These are phyloP conservation scores for Cathartes aura DNA, from an alignment of 2,113 vertebrate genomes.

Conservation along the genomic window DNA sequence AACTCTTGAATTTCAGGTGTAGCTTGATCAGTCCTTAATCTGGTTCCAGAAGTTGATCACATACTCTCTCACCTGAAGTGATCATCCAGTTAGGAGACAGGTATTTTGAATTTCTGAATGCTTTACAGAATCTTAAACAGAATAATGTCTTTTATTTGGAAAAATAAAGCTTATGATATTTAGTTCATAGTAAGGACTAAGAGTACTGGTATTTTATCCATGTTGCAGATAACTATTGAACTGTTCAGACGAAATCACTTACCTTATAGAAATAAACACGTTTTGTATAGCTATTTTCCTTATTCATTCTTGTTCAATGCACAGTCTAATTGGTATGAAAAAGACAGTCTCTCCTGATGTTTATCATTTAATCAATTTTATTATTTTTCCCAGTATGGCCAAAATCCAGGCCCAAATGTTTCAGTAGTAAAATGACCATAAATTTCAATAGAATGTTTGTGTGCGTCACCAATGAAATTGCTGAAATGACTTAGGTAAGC, in stretches of 20 bases:
- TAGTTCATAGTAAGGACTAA: background rate
- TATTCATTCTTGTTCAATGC: background rate
- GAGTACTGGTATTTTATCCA: background rate
- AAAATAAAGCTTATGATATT: background rate
- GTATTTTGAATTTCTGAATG: background rate
- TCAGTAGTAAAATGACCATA: background rate
- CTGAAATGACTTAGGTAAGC: background rate
- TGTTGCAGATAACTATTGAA: background rate
- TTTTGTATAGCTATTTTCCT: background rate
- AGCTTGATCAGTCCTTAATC: background rate
- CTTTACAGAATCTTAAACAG: background rate
- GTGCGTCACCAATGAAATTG: background rate
- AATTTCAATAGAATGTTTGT: background rate
- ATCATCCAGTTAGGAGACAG: background rate
- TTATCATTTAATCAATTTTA: background rate
- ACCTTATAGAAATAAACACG: background rate
- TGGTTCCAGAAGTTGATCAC: background rate
- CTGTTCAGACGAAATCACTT: conserved; percentile 11
- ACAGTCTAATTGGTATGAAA: background rate
- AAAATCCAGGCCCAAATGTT: background rate
- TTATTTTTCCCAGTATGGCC: background rate
- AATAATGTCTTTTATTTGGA: background rate
- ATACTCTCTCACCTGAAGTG: background rate
- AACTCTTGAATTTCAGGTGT: background rate
- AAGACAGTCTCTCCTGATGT: background rate